Base-by-base conservation (phyloP, 2,888 invertebrate species). In the Pogonocherus hispidulus region DNA sequence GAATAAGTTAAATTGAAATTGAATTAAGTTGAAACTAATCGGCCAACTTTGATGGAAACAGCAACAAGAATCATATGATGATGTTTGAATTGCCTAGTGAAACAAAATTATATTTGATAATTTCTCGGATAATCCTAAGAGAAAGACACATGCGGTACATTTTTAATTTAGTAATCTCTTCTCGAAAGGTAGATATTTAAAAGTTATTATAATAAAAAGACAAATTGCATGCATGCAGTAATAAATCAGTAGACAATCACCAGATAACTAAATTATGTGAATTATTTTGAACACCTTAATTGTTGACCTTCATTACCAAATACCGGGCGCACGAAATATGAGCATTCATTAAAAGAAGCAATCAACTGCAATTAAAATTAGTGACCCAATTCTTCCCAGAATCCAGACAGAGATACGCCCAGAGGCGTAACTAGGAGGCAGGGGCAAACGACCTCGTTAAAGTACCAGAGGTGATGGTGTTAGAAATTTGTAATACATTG, bases 331-430 rank as follows among this genome's bases (percentile, higher is more conserved):
- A 16, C 22, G 3, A 62, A 51, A 49, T 37, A 16, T 62, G 32
- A 49, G 32, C 22, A 49, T 62, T 59, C 47, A 62, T 62, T 62
- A 51, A 32, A 69, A 69, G 56, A 63, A 63, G 62, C 44, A 35
- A 47, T 55, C 51, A 57, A n/a, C 32, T 35, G 56, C 51, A 60
- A 69, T 66, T 47, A 51, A 52, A 60, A 65, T 69, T 66, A 69
- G 66, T 63, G 69, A 69, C 65, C 69, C 56, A 69, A 69, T 69
- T 69, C 55, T 63, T 69, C 69, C 32, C 55, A 41, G 41, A 62
- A 63, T 44, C 63, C 59, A 37, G 6, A 52, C 2, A 27, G n/a
- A 9, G 32, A 52, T 52, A 16, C 32, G 9, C 52, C 46, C 46
- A 57, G 46, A 56, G 35, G 55, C 55, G 19, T 57, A 6, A 20